These are phyloP conservation scores for Podotricha telesiphe DNA, from an alignment of 2,888 invertebrate genomes.

Conservation along the genomic window DNA sequence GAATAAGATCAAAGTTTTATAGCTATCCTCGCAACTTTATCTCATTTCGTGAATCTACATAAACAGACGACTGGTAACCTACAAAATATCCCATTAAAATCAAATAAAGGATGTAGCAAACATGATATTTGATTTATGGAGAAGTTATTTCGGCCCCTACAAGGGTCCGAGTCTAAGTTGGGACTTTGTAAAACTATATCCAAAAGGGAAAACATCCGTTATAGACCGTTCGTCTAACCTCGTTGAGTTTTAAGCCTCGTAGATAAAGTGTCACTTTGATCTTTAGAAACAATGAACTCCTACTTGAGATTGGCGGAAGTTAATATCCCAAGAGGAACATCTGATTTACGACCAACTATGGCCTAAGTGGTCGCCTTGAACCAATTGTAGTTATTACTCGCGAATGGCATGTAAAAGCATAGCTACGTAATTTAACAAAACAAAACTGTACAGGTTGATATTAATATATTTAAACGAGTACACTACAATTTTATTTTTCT, in stretches of 20 bases:
- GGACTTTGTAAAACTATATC: conserved; percentile 44
- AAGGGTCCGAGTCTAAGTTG: conserved; percentile 31
- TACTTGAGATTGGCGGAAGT: conserved; percentile 41
- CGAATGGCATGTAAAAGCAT: not conserved
- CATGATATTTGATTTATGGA: conserved; percentile 30
- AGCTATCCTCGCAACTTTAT: conserved; percentile 7
- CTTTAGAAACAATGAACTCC: conserved; percentile 45
- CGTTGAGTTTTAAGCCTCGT: conserved; percentile 43
- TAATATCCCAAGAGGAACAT: conserved; percentile 39
- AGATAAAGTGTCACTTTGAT: conserved; percentile 46
- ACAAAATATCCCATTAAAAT: conserved; percentile 25
- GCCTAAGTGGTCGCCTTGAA: conserved; percentile 25
- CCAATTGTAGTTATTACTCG: conserved; percentile 32
- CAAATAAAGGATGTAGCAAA: conserved; percentile 26
- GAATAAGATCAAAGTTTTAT: conserved; percentile 14
- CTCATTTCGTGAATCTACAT: conserved; percentile 14
- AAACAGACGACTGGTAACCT: conserved; percentile 13
- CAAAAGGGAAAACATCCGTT: conserved; percentile 40
- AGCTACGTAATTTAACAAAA: not conserved
- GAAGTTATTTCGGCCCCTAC: conserved; percentile 27
- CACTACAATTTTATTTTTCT: too few species aligned
- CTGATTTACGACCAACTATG: conserved; percentile 30
- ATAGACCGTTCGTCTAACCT: conserved; percentile 37
- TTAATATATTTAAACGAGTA: not conserved
- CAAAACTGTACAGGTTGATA: not conserved